Evolutionary conservation across 2,888 invertebrate genomes (phyloP).

Genomic region (Drosophila atripex): DNA sequence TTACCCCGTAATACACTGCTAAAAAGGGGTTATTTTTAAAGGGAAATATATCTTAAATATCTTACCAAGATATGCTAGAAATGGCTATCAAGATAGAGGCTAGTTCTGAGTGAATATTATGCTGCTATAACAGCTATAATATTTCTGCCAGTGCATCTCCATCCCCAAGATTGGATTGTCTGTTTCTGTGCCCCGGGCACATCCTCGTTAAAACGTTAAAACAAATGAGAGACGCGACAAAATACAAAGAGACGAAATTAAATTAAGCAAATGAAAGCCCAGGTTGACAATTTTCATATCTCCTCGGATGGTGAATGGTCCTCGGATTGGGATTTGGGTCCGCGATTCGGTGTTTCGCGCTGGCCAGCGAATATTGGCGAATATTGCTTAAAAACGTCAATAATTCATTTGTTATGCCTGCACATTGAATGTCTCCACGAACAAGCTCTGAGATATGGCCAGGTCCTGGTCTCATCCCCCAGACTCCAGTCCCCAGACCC

Average conservation of each 20-base stretch:
- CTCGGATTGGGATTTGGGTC: conserved; percentile 33
- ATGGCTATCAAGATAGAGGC: too few species aligned
- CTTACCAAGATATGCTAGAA: too few species aligned
- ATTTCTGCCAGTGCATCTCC: conserved; percentile 13
- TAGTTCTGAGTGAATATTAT: too few species aligned
- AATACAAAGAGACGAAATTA: conserved; percentile 73
- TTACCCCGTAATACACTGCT: conserved; percentile 1
- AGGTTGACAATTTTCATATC: conserved; percentile 80
- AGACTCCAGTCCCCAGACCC: conserved; percentile 8
- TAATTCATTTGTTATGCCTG: conserved; percentile 84
- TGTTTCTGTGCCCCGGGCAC: conserved; percentile 34
- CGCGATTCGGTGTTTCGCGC: conserved; percentile 10
- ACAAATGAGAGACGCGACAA: conserved; percentile 51
- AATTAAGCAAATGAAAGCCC: conserved; percentile 81
- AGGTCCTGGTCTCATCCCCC: conserved; percentile 2
- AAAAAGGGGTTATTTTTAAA: background rate
- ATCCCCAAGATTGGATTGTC: conserved; percentile 17
- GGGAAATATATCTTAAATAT: background rate
- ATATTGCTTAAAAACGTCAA: conserved; percentile 84
- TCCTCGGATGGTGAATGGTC: conserved; percentile 37
- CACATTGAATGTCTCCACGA: conserved; percentile 81
- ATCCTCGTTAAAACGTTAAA: conserved; percentile 48
- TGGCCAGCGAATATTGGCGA: conserved; percentile 79
- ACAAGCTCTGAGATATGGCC: conserved; percentile 77
- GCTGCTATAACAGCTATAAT: background rate